Base-by-base conservation (phyloP, 2,797 vertebrate genomes). In the Sebastes trivittatus region DNA sequence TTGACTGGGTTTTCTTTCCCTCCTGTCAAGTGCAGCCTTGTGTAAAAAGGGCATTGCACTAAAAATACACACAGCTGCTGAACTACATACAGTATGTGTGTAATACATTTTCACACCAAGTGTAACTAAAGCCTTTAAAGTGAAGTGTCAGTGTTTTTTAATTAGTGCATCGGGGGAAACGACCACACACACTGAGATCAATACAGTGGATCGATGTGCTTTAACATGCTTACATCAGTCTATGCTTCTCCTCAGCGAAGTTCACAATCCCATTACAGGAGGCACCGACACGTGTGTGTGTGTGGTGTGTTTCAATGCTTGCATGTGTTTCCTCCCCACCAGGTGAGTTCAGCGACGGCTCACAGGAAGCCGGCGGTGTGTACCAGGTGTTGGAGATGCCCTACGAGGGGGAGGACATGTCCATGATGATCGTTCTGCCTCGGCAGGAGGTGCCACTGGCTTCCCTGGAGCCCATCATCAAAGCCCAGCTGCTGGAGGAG, bases 271-370 rank as follows among this genome's bases (percentile, higher is more conserved):
- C 64, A 36, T 63, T 23, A 64, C 22, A 58, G 25, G 20, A 56
- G n/a, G 9, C 13, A 59, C 30, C 11, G 1, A 5, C 27, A 55
- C 13, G 4, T n/a, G 16, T 36, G 32, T 32, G 29, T 29, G 29
- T 29, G 29, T 49, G 14, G 36, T 4, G 23, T 11, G 11, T 38
- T 58, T 67, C 11, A 42, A n/a, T 71, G 34, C 30, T 11, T 52
- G 3, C 25, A n/a, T 18, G 11, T 34, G 13, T 36, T 55, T 13
- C 5, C 22, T 59, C 72, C 56, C 63, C 5, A 16, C n/a, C 71
- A 99, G 98, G 98, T 27, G 98, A 99, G 93, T 99, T 99, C 93
- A 99, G 97, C 25, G 98, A 99, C 49, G 98, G 98, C 70, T 98
- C 97, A 56, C 97, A 98, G 42, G 98, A 99, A 89, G 98, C 98